Evolutionary conservation across 2,113 vertebrate genomes (phyloP), one percentile per base, ranked within the genome.

Genomic region (Pterophyllum scalare): DNA sequence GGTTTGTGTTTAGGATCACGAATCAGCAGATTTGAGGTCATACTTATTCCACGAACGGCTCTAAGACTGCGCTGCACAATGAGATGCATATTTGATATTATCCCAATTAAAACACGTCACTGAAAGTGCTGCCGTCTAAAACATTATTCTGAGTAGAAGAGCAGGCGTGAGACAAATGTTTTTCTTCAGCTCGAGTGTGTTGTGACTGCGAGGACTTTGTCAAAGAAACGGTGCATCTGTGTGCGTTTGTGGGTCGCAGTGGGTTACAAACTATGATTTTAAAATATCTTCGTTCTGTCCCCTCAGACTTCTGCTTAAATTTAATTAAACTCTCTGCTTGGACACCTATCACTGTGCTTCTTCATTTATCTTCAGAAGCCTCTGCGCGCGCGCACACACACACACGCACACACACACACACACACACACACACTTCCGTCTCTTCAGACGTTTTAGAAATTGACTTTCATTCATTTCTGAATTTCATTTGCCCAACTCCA

Each of bases 301-400:
- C 46, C n/a, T 54, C 79, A 85, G 57, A 77, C 22, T 31, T 75
- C 9, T 40, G 26, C 24, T 89, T 70, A 59, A 81, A 85, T 43
- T 49, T 59, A 80, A 84, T 88, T 82, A 85, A 91, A 89, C 57
- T 64, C 52, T 85, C 46, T 81, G 75, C 54, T 79, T 35, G 49
- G 54, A 77, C 54, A 24, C 70, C 60, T 62, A 86, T 72, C 54
- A 65, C 59, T 49, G 38, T 26, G 56, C 22, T 40, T 62, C 77
- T n/a, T 78, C 40, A 62, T 12, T 78, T 67, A 24, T 61, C 52
- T 81, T 2, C 26, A 72, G 14, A 3, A 57, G 19, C 56, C 72
- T 75, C 72, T 40, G 62, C 15, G 9, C 3, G 17, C 56, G 24
- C n/a, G 31, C 35, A 38, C 38, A 70, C 4, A 17, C 60, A 40